Conservation (phyloP, 2,797 vertebrate species). For the Clangula hyemalis region DNA sequence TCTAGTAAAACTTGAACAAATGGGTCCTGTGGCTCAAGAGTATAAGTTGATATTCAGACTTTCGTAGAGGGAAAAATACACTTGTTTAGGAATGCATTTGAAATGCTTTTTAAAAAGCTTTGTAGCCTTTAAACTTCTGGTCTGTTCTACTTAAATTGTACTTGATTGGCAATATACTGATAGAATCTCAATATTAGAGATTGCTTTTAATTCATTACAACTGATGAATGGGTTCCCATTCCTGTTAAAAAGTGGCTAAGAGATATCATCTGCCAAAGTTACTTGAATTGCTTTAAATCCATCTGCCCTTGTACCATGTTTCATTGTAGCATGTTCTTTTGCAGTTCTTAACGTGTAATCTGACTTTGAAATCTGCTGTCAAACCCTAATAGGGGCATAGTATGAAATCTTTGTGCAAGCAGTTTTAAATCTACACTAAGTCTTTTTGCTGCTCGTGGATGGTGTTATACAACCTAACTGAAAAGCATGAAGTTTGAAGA, state of each 20-base stretch:
- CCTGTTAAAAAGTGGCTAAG: background rate
- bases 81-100: background rate
- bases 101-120: background rate
- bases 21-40: background rate
- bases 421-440: background rate
- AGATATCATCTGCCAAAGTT: background rate
- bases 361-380: background rate
- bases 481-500: background rate
- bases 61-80: background rate
- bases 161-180: background rate
- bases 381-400: background rate
- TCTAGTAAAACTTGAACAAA: background rate
- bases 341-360: background rate
- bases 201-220: background rate
- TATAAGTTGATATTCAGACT: background rate
- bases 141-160: background rate
- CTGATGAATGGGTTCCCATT: background rate
- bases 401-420: background rate
- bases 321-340: background rate
- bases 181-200: background rate
- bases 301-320: background rate
- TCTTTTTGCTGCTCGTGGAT: background rate
- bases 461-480: background rate
- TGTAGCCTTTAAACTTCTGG: background rate
- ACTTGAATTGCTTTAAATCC: background rate